These are phyloP conservation scores for Stegana nigrithorax DNA, from an alignment of 2,888 invertebrate species.

Conservation along the genomic window DNA sequence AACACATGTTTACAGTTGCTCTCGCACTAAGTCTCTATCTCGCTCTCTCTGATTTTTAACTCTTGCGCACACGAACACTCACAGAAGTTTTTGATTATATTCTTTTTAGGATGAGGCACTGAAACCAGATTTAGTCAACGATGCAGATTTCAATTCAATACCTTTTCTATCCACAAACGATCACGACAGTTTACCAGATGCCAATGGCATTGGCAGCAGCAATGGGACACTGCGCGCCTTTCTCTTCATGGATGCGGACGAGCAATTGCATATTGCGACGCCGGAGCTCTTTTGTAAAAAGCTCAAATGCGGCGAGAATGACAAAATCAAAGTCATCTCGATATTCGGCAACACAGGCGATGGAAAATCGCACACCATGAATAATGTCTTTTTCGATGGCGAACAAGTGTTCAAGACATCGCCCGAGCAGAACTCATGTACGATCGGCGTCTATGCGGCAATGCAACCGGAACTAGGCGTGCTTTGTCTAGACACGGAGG, in stretches of 20 bases:
- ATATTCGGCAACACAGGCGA: slow-evolving; percentile 88
- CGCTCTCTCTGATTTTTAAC: no score
- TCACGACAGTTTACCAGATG: slow-evolving; percentile 47
- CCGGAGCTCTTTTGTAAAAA: slow-evolving; percentile 70
- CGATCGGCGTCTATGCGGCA: slow-evolving; percentile 83
- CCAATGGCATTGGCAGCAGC: no score
- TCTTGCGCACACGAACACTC: no score
- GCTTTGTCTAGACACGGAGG: slow-evolving; percentile 84
- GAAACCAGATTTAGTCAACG: slow-evolving; percentile 52
- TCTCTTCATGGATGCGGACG: slow-evolving; percentile 74
- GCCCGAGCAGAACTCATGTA: slow-evolving; percentile 75
- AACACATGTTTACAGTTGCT: no score
- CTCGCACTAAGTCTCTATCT: no score
- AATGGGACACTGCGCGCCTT: slow-evolving; percentile 63
- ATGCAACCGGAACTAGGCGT: slow-evolving; percentile 75
- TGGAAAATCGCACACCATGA: slow-evolving; percentile 84
- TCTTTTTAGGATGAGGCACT: slow-evolving; percentile 55
- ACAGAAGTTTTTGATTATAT: no score
- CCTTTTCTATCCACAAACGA: slow-evolving; percentile 54
- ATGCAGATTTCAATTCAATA: slow-evolving; percentile 63
- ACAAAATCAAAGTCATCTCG: slow-evolving; percentile 81
- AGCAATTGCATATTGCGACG: slow-evolving; percentile 72
- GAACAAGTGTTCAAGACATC: slow-evolving; percentile 70
- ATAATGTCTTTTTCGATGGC: slow-evolving; percentile 78
- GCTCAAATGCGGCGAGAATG: slow-evolving; percentile 63